A percentile compares a stretch with the other conserved stretches of the same genome.
Evolutionary conservation across 1,140 invertebrate species (phyloP).

Genomic region (Macrobrachium nipponense): DNA sequence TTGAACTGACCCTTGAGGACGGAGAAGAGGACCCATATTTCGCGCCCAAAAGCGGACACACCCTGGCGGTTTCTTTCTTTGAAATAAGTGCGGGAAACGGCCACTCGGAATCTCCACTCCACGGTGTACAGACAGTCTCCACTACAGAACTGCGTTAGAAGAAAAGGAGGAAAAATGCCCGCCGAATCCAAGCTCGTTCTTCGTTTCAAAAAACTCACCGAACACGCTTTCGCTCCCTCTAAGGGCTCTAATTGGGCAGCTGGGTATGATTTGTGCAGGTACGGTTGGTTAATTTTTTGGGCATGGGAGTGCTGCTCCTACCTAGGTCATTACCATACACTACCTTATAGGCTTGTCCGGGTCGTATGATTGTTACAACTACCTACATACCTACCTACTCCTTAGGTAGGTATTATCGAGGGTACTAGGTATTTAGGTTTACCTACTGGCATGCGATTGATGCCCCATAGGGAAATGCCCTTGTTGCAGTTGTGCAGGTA

Average conservation of each 20-base stretch:
- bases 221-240: slow-evolving; percentile 83
- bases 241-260: slow-evolving; percentile 88
- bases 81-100: too few relatives aligned
- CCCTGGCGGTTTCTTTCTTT: too few relatives aligned
- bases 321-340: background rate
- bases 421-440: too few relatives aligned
- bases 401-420: too few relatives aligned
- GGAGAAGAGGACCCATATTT: too few relatives aligned
- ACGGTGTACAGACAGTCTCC: too few relatives aligned
- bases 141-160: background rate
- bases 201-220: slow-evolving; percentile 81
- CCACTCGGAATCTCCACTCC: background rate
- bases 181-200: slow-evolving; percentile 68
- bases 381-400: too few relatives aligned
- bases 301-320: background rate
- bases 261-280: slow-evolving; percentile 83
- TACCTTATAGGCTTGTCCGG: background rate
- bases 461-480: too few relatives aligned
- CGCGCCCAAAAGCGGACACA: too few relatives aligned
- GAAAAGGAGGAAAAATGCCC: slow-evolving; percentile 33
- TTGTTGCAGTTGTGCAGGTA: too few relatives aligned
- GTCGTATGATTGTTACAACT: background rate
- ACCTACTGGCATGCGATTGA: background rate
- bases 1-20: too few relatives aligned
- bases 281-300: background rate